Base-by-base conservation (phyloP, 2,888 invertebrate genomes). In the Meloe dianella region DNA sequence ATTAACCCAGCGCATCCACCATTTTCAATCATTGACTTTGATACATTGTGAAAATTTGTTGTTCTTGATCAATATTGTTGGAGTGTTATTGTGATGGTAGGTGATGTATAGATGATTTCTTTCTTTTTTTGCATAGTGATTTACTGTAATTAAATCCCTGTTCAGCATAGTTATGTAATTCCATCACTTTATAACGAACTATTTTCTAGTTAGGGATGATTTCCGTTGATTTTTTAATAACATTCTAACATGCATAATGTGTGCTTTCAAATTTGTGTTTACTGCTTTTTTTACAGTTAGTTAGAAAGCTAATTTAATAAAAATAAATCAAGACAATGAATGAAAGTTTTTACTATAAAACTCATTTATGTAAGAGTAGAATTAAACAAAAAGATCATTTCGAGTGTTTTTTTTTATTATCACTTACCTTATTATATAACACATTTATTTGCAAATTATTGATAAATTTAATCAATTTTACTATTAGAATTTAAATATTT, bases 301-400 rank as follows among this genome's bases (percentile, higher is more conserved):
- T 41, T 41, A 17, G 7, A 6, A 41, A 51, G 22, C 8, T 51
- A 10, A 51, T 51, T 51, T 22, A 22, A 51, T 8, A 51, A 51
- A 51, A 22, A 51, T 51, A 51, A 51, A 51, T 51, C 47, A 51
- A 51, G 47, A 51, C 22, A 51, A 51, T 51, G 47, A 51, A 51
- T 22, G 22, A 22, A 51, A 51, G 12, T 51, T 51, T 51, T 51
- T 51, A 22, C 20, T 10, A 20, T 3, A 9, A 9, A 20, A 22
- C 47, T 51, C 47, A 51, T 51, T 51, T 51, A 51, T 51, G 22
- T 51, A 51, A 22, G 9, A 51, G 47, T 51, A 1, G 47, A 51
- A 51, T 20, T 1, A 51, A 10, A n/a, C n/a, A 51, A 51, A 51
- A 51, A 7, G 9, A 4, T 51, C 20, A 8, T 22, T 51, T 41